Evolutionary conservation across 2,113 vertebrate genomes (phyloP), one percentile per base, ranked within the genome.

Genomic region (Nesoenas mayeri): DNA sequence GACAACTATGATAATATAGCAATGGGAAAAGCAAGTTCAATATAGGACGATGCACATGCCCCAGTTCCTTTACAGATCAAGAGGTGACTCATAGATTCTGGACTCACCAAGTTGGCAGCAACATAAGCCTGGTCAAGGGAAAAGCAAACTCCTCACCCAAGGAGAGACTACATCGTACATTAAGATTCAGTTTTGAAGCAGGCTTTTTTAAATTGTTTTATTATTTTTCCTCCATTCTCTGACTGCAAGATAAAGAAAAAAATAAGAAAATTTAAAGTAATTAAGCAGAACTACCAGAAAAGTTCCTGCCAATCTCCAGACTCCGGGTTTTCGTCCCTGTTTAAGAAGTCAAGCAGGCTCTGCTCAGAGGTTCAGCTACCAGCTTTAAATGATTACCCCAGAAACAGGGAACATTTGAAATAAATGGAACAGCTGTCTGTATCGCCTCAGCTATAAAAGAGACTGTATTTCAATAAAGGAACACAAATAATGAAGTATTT

Each of bases 381-480:
- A 92, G 66, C 71, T 88, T 93, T 95, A 94, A 97, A 96, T 93
- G 79, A 98, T 96, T 95, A 96, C 38, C 12, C 40, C 73, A 96
- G 89, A 95, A 97, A 90, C 10, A 97, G 56, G 42, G 60, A 93
- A 42, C 54, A 75, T 94, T 97, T 93, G 80, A 97, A 96, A 81
- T 92, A 95, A 95, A 96, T 73, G 73, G 74, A 97, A 96, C 95
- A 97, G 96, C 95, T 97, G 95, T 96, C 93, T 93, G 21, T 79
- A 82, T 72, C 1, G 15, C 93, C 89, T 96, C 94, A 94, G 92
- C 91, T 95, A 85, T 94, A 96, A 97, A 93, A 91, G 69, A 94
- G 94, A 91, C 82, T 96, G 75, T 95, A 97, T 97, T 96, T 97
- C 92, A 94, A 91, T 82, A 97, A 96, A 95, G 95, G 97, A 97